Evolutionary conservation across 1,140 invertebrate species (phyloP).

Genomic region (Mizuhopecten yessoensis): DNA sequence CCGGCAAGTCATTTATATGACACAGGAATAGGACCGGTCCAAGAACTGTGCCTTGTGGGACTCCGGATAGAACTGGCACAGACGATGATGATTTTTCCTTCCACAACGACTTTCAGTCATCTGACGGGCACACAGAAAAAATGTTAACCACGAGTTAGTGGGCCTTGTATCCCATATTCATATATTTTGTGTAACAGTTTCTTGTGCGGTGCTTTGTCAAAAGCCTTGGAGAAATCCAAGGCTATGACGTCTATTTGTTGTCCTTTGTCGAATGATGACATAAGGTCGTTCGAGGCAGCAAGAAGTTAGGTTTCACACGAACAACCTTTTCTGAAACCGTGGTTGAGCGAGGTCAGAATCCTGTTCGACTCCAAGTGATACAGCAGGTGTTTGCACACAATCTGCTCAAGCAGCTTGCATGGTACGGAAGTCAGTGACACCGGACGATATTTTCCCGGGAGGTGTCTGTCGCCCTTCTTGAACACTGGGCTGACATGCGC

Average conservation of each 20-base stretch:
- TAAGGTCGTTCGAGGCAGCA: constrained; percentile 56
- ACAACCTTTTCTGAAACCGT: constrained; percentile 61
- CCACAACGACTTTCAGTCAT: constrained; percentile 57
- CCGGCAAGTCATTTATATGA: constrained; percentile 63
- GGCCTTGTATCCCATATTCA: constrained; percentile 59
- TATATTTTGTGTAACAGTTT: constrained; percentile 64
- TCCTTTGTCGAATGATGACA: constrained; percentile 1
- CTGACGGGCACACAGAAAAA: constrained; percentile 64
- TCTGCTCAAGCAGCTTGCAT: constrained; percentile 66
- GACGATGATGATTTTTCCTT: constrained; percentile 53
- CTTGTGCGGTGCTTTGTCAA: constrained; percentile 60
- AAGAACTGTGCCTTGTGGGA: constrained; percentile 64
- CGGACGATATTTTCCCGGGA: no score
- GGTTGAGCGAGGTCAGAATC: constrained; percentile 56
- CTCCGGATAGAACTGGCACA: constrained; percentile 47
- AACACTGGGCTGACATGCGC: no score
- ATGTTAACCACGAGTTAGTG: constrained; percentile 57
- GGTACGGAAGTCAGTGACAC: constrained; percentile 58
- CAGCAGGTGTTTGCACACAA: constrained; percentile 59
- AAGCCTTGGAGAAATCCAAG: constrained; percentile 67
- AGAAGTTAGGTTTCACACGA: constrained; percentile 60
- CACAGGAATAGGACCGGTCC: no score
- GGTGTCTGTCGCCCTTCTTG: no score
- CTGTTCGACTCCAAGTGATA: constrained; percentile 59
- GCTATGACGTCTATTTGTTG: constrained; percentile 59